Conservation (phyloP, 35 echinoderm and acorn worm species). For the Holothuria glaberrima region DNA sequence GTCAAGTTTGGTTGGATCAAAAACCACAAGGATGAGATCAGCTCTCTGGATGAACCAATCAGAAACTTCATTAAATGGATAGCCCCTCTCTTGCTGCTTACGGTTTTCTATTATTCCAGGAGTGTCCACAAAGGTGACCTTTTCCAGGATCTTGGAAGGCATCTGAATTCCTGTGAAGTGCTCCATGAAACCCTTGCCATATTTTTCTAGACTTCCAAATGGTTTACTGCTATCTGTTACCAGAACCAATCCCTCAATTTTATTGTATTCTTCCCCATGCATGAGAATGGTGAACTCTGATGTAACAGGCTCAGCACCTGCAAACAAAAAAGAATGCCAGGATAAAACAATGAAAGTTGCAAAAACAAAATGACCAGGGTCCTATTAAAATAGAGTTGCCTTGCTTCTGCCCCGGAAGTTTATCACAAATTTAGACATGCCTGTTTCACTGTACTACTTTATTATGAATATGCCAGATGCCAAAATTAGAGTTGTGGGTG, state of each 20-base stretch:
- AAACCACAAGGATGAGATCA: constrained; percentile 86
- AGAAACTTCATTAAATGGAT: constrained; percentile 88
- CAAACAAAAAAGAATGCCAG: background rate
- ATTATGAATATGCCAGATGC: no score
- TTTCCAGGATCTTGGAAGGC: constrained; percentile 76
- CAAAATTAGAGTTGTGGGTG: no score
- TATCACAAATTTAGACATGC: no score
- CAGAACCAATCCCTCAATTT: constrained; percentile 80
- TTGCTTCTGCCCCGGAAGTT: no score
- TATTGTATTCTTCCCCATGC: constrained; percentile 66
- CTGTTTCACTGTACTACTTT: no score
- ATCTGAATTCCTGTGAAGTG: constrained; percentile 68
- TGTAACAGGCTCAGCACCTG: constrained; percentile 86
- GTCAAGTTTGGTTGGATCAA: constrained; percentile 89
- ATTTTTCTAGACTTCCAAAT: constrained; percentile 70
- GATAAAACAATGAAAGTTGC: background rate
- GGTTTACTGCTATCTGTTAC: constrained; percentile 71
- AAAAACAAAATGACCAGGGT: background rate
- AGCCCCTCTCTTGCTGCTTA: constrained; percentile 83
- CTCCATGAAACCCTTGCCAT: constrained; percentile 84
- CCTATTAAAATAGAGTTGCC: background rate
- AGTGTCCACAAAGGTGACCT: constrained; percentile 83
- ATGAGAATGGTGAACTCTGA: constrained; percentile 86
- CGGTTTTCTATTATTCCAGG: constrained; percentile 95
- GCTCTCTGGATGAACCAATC: constrained; percentile 91